Base-by-base conservation (phyloP, 2,888 invertebrate species). In the Erebia epiphron region DNA sequence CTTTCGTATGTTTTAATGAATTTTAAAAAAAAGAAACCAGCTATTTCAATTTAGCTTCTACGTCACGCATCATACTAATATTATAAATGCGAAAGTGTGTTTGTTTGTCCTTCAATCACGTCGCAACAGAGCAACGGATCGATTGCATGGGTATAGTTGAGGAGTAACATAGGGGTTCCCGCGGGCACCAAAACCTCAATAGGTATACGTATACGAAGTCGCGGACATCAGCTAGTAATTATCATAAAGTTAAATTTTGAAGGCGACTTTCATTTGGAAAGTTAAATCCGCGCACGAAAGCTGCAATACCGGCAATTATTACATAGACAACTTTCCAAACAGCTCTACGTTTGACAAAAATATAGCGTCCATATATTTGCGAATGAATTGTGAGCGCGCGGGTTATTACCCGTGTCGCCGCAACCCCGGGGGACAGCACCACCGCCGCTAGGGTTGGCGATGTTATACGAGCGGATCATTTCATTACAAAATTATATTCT, bases 291-390 rank as follows among this genome's bases (percentile, higher is more conserved):
- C 1, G 4, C 21, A 21, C 10, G n/a, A 18, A 18, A 18, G 16
- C 18, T 18, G n/a, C 18, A 54, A 18, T 18, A 11, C 9, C 35
- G 7, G 35, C 35, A 35, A 56, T 2, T 16, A 56, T 56, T 56
- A 49, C 14, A 62, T 49, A 49, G 62, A 18, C 46, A 49, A 14
- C 13, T 18, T 10, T 9, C 18, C 49, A 62, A 62, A 62, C 62
- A 9, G 49, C 21, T 49, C 0, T 43, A 18, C 11, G 18, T 14
- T 43, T 66, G 66, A 66, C 56, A 66, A 66, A 56, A 43, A 66
- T 56, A 66, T 66, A 54, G 49, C 61, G 56, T 62, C 61, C 60
- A 61, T 70, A 67, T 54, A 62, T 67, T 70, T 66, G 66, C 14
- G 66, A 26, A 62, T 62, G 66, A 70, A 70, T 66, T 66, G 66